These are phyloP conservation scores for Callitettix versicolor DNA, from an alignment of 1,140 invertebrate species.

Conservation along the genomic window DNA sequence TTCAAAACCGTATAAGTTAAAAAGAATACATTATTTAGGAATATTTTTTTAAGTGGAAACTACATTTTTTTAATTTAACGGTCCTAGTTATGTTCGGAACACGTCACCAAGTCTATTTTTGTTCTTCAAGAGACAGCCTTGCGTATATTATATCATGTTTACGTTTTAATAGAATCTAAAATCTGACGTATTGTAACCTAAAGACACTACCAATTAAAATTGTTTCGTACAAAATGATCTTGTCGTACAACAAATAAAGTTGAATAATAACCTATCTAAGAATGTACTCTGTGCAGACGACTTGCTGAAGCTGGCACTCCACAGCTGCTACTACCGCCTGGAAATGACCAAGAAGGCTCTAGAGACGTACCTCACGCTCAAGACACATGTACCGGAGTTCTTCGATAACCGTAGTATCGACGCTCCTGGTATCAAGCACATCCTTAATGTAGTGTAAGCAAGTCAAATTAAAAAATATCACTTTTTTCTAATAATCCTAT, in stretches of 20 bases:
- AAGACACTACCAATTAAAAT: not conserved
- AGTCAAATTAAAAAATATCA: too few species aligned
- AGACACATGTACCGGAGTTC: conserved; percentile 48
- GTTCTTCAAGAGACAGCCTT: too few species aligned
- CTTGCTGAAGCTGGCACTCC: conserved; percentile 48
- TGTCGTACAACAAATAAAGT: not conserved
- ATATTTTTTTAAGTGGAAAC: too few species aligned
- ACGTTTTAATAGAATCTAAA: too few species aligned
- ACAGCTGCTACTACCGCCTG: conserved; percentile 49
- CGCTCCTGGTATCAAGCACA: conserved; percentile 33
- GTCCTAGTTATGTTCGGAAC: too few species aligned
- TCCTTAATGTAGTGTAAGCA: conserved; percentile 40
- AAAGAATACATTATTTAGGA: too few species aligned
- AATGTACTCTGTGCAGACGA: conserved; percentile 32
- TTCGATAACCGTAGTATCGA: conserved; percentile 44
- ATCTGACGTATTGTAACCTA: not conserved
- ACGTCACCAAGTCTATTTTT: too few species aligned
- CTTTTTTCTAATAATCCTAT: too few species aligned
- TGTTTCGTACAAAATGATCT: not conserved
- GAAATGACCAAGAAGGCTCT: conserved; percentile 50
- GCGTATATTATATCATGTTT: too few species aligned
- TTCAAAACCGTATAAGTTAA: too few species aligned
- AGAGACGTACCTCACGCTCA: conserved; percentile 49
- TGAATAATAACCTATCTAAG: not conserved
- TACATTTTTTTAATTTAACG: too few species aligned